A percentile compares a stretch with the other conserved stretches of the same genome.
These are phyloP conservation scores for Drosophila demipolita DNA, from an alignment of 2,888 invertebrate species.

Conservation along the genomic window DNA sequence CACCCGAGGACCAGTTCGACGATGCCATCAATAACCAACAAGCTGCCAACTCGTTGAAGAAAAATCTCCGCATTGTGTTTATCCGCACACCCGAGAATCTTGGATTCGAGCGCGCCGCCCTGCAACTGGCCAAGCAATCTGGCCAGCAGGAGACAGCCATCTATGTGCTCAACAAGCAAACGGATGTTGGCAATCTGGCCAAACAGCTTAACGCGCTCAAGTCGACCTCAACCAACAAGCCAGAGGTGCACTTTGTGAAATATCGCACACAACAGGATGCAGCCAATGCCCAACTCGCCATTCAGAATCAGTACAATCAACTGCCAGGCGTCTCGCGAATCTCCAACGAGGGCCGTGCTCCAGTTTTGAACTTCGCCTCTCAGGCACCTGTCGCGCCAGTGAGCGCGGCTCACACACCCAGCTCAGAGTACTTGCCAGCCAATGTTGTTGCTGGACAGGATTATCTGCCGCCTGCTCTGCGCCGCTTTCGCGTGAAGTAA, in stretches of 20 bases:
- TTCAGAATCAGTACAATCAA: constrained; percentile 81
- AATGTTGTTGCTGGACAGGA: constrained; percentile 54
- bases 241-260: constrained; percentile 83
- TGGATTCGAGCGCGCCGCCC: constrained; percentile 76
- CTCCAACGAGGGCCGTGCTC: constrained; percentile 80
- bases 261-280: constrained; percentile 83
- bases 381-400: constrained; percentile 34
- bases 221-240: constrained; percentile 68
- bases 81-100: constrained; percentile 82
- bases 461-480: constrained; percentile 71
- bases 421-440: constrained; percentile 54
- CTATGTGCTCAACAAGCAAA: constrained; percentile 82
- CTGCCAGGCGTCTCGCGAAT: constrained; percentile 78
- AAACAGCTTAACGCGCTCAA: constrained; percentile 75
- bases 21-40: constrained; percentile 68
- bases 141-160: constrained; percentile 82
- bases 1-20: constrained; percentile 82
- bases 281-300: constrained; percentile 80
- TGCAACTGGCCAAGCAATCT: constrained; percentile 77
- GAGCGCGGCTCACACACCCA: constrained; percentile 34
- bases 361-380: constrained; percentile 79
- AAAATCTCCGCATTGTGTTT: constrained; percentile 82
- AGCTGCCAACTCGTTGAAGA: constrained; percentile 71
- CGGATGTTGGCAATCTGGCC: constrained; percentile 75
- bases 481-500: constrained; percentile 76